Evolutionary conservation across 2,797 vertebrate species (phyloP), one percentile per base, ranked within the genome.

Genomic region (Varecia variegata): DNA sequence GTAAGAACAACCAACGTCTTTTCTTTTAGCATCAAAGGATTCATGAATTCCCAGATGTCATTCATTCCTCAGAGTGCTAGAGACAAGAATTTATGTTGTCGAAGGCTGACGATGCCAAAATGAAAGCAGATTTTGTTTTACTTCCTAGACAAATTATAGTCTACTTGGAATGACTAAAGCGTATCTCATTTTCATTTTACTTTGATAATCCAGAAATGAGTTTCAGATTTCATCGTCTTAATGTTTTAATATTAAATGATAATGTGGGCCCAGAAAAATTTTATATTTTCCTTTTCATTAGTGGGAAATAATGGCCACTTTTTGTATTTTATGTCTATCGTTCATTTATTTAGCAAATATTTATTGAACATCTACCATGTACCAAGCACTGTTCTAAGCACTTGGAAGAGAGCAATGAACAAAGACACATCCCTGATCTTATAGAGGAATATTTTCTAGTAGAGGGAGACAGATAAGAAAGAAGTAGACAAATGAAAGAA

Each of bases 101-200:
- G 76, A 90, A 97, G 30, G 4, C 67, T 93, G 68, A 62, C 65
- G 32, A 45, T 52, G 32, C 87, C 92, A 85, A 88, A 92, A 90
- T 58, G 54, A 85, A 97, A 97, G 50, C 92, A 88, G 77, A 92
- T 94, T 97, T 96, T 91, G 40, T 89, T 96, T 96, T 90, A 38
- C 30, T 85, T 92, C 92, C 92, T 96, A 92, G 92, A 35, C 88
- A 95, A 92, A 91, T 96, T 76, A 32, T 40, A 76, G 58, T 88
- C 86, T 73, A 30, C 25, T 95, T 82, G 14, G 15, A 80, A 38
- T 73, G 56, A 87, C 60, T 87, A 82, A 95, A 93, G 65, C 71
- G 7, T 90, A 58, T 87, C 65, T 93, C 54, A 80, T 82, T 95
- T 93, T 96, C 40, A 12, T 84, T 96, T 87, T 83, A 60, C 92